Evolutionary conservation across 2,797 vertebrate species (phyloP).

Genomic region (Microctenopoma stevenorrisi): DNA sequence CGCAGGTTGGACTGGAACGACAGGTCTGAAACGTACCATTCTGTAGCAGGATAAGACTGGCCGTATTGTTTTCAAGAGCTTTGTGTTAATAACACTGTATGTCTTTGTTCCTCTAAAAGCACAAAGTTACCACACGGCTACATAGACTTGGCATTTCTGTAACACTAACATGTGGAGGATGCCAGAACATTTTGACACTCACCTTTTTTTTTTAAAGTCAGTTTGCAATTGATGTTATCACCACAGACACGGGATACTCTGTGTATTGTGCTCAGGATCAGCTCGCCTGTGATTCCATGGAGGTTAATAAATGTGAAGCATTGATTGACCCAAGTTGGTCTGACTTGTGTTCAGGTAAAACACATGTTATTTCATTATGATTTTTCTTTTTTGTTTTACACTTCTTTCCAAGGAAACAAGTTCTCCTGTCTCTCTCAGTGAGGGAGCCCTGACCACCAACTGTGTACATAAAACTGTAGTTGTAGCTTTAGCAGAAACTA

Average conservation of each 20-base stretch:
- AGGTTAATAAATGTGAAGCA: background rate
- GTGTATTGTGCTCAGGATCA: background rate
- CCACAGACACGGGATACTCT: background rate
- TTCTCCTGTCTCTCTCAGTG: constrained; percentile 60
- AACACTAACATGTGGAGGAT: background rate
- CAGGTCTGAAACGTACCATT: background rate
- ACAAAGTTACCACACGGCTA: background rate
- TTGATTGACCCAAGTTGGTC: background rate
- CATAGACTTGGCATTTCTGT: background rate
- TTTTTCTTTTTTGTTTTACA: constrained; percentile 14
- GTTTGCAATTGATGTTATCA: background rate
- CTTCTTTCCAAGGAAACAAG: constrained; percentile 59
- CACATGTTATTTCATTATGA: constrained; percentile 41
- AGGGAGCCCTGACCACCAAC: constrained; percentile 54
- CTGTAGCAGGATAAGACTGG: background rate
- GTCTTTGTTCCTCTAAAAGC: constrained; percentile 9
- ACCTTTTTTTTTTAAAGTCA: background rate
- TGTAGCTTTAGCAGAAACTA: constrained; percentile 56
- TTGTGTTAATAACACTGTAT: background rate
- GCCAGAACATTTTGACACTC: background rate
- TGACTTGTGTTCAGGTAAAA: background rate
- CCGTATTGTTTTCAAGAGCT: background rate
- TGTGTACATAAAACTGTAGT: constrained; percentile 77
- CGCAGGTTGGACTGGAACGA: background rate
- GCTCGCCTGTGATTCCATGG: background rate